Base-by-base conservation (phyloP, 2,888 invertebrate species). In the Aricia artaxerxes region DNA sequence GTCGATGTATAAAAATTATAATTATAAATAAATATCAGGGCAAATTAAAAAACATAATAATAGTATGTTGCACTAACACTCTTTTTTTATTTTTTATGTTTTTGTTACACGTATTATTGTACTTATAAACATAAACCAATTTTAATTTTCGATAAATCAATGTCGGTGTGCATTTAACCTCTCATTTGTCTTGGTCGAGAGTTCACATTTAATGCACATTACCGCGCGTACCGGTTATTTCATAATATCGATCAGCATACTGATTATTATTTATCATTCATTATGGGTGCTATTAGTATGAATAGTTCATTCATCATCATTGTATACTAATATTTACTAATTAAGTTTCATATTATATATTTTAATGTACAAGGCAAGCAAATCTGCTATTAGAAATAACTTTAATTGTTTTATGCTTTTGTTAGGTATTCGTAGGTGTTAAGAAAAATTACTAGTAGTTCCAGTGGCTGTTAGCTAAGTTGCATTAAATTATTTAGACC, bases 121-220 rank as follows among this genome's bases (percentile, higher is more conserved):
- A 9, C 6, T 24, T 61, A 0, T 61, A 24, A 31, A 78, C 64
- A 49, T 40, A 38, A 72, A 53, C 40, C 11, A 4, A 5, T 72
- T 69, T 72, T 80, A 84, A 81, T 84, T 84, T 86, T 85, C 16
- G 83, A 89, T 90, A 88, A 90, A 90, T 91, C 90, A 90, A 86
- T 86, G 88, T 83, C 87, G 84, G 82, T 80, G 83, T 84, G 85
- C 85, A 86, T 88, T 88, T 89, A 87, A 85, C 86, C 85, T 85
- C 83, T 83, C 89, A 90, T 91, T 88, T 87, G 88, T 90, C 79
- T 81, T 80, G 79, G 78, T 78, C 73, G 40, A n/a, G 40, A 24
- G 57, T 78, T 44, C 11, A 78, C 61, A 78, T 44, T 24, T 38
- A 77, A 38, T 44, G 44, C 38, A 40, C 13, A 60, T 64, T 44